phyloP scores from a whole-genome alignment of 2,888 invertebrate species.

The Mythimna pallens region DNA sequence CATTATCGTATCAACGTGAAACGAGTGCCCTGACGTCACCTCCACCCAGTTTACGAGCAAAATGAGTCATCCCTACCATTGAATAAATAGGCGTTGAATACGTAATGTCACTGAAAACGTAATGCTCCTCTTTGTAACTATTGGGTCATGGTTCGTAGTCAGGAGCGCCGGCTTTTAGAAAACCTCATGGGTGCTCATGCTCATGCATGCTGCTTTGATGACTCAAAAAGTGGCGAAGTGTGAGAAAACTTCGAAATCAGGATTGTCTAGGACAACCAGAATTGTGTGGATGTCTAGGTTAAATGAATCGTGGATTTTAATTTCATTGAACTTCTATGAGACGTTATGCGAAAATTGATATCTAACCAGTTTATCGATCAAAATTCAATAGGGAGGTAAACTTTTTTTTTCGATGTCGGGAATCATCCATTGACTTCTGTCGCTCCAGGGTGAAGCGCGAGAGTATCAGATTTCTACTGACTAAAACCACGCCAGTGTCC shows the following conservation, averaged over 20 bases:
- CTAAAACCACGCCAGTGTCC: too few species aligned
- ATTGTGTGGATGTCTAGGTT: background rate
- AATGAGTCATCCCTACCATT: slow-evolving; percentile 32
- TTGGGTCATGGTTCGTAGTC: slow-evolving; percentile 27
- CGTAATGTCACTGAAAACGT: slow-evolving; percentile 42
- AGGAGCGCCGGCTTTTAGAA: too few species aligned
- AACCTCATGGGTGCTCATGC: too few species aligned
- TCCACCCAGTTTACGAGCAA: background rate
- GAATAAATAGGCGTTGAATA: slow-evolving; percentile 26
- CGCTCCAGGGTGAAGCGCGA: too few species aligned
- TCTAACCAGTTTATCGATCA: too few species aligned
- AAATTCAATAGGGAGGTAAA: too few species aligned
- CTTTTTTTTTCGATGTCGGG: too few species aligned
- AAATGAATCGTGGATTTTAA: background rate
- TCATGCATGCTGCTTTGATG: too few species aligned
- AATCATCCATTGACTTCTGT: too few species aligned
- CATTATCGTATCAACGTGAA: background rate
- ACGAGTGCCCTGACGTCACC: slow-evolving; percentile 26
- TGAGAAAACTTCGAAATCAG: too few species aligned
- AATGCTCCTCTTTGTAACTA: slow-evolving; percentile 20
- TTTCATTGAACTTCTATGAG: background rate
- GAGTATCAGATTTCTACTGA: too few species aligned
- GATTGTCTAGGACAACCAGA: slow-evolving; percentile 17
- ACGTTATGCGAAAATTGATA: background rate
- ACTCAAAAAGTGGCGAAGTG: too few species aligned